These are phyloP conservation scores for Drosophila mimica DNA, from an alignment of 2,888 invertebrate species.

Conservation along the genomic window DNA sequence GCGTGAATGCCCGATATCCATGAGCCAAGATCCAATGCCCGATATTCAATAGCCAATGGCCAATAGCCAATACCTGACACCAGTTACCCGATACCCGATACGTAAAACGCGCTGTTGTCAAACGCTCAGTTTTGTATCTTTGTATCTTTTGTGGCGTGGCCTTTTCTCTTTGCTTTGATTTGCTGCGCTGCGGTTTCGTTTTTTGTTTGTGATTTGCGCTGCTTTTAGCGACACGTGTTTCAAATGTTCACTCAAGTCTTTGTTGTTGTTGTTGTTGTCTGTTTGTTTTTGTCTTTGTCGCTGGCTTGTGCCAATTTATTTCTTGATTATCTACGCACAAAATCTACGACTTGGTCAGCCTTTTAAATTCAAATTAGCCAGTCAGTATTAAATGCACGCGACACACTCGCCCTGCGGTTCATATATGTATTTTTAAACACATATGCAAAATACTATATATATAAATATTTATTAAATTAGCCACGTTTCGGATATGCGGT, in stretches of 20 bases:
- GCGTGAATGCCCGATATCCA: conserved; percentile 47
- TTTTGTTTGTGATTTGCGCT: conserved; percentile 32
- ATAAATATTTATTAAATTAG: neutral
- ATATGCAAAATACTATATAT: neutral
- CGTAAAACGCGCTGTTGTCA: conserved; percentile 41
- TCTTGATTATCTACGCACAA: conserved; percentile 67
- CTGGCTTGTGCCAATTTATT: conserved; percentile 71
- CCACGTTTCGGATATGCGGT: conserved; percentile 13
- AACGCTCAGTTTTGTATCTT: conserved; percentile 31
- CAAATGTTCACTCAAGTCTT: conserved; percentile 60
- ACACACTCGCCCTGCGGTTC: conserved; percentile 40
- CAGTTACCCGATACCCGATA: too few species aligned
- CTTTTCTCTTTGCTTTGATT: conserved; percentile 52
- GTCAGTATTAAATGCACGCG: conserved; percentile 72
- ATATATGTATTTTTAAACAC: neutral
- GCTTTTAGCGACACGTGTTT: conserved; percentile 75
- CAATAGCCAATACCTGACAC: neutral
- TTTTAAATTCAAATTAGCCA: conserved; percentile 76
- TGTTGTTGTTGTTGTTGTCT: conserved; percentile 19
- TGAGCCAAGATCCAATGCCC: neutral
- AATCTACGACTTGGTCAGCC: conserved; percentile 70
- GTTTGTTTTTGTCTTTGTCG: conserved; percentile 24
- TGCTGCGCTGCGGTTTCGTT: conserved; percentile 58
- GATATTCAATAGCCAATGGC: neutral
- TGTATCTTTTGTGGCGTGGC: conserved; percentile 39